phyloP scores from a whole-genome alignment of 2,797 vertebrate genomes.

The Ptychadena robeensis region DNA sequence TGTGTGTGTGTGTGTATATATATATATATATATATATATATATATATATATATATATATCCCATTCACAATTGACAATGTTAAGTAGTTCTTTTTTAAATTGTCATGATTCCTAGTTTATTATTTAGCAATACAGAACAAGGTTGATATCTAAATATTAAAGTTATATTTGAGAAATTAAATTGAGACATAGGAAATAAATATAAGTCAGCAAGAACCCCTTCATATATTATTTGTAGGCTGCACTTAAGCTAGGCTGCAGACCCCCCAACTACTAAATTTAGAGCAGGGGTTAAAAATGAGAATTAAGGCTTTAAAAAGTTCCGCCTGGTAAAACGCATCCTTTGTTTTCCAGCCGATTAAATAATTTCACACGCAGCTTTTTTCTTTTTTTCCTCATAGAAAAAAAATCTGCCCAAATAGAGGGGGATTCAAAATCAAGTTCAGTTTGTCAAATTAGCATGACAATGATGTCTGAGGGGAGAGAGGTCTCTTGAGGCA shows the following conservation, averaged over 20 bases:
- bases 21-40: no score
- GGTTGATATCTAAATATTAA: no score
- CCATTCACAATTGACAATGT: no score
- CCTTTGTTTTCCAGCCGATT: constrained; percentile 75
- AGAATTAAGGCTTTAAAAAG: constrained; percentile 42
- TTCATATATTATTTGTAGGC: background rate
- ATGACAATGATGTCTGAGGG: constrained; percentile 87
- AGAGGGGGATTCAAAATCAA: constrained; percentile 89
- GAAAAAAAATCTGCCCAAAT: constrained; percentile 75
- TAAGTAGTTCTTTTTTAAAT: no score
- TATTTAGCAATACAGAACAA: no score
- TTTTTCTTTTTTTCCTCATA: constrained; percentile 82
- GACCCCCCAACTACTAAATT: constrained; percentile 14
- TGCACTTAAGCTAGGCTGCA: constrained; percentile 36
- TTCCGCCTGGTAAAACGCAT: constrained; percentile 55
- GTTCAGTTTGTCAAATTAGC: constrained; percentile 86
- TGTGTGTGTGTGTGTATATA: background rate
- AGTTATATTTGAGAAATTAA: background rate
- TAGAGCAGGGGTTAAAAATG: background rate
- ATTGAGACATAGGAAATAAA: background rate
- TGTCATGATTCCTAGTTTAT: no score
- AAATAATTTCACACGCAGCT: constrained; percentile 83
- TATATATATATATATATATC: no score
- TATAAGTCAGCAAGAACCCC: background rate
- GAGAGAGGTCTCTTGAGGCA: constrained; percentile 72